Conservation (phyloP, 2,113 vertebrate genomes). For the Lycaon pictus region DNA sequence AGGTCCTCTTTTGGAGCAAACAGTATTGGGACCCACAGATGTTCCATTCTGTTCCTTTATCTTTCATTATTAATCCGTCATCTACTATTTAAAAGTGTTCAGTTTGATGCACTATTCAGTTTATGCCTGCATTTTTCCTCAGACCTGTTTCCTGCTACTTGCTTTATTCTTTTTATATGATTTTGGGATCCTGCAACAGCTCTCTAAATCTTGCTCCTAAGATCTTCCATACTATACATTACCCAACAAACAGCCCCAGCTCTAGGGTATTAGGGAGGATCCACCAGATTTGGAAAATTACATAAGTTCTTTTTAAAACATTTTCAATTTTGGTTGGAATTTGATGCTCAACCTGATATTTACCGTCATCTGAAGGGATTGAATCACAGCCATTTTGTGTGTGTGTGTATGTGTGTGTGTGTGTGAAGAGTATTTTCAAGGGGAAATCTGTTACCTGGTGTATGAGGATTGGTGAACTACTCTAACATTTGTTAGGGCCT, state of each 20-base stretch:
- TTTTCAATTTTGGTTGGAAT: background rate
- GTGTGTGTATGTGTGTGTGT: background rate
- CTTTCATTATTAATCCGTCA: background rate
- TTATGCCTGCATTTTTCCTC: background rate
- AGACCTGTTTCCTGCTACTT: background rate
- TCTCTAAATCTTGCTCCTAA: background rate
- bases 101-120: background rate
- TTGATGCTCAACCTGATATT: background rate
- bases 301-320: background rate
- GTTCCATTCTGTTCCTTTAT: background rate
- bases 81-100: background rate
- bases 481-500: background rate
- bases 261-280: background rate
- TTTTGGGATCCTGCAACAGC: background rate
- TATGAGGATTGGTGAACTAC: background rate
- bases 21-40: background rate
- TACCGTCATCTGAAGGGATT: background rate
- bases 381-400: background rate
- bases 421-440: background rate
- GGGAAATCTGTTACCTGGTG: background rate
- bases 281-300: background rate
- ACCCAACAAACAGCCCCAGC: background rate
- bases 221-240: background rate
- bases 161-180: background rate
- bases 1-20: background rate